These are phyloP conservation scores for Pitangus sulphuratus DNA, from an alignment of 2,797 vertebrate species.

Conservation along the genomic window DNA sequence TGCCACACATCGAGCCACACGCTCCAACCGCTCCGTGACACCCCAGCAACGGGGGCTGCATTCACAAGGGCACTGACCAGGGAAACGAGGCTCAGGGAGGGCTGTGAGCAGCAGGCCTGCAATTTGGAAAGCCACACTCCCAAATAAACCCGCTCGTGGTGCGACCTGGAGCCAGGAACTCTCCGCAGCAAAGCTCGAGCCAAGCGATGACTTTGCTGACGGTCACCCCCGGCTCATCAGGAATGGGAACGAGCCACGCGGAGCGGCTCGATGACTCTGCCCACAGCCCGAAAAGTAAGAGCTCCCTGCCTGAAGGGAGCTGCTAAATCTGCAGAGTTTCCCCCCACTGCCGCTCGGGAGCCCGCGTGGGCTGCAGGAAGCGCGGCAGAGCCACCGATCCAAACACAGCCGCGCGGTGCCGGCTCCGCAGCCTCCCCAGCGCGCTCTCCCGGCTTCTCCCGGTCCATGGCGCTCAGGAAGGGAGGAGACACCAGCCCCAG, in stretches of 20 bases:
- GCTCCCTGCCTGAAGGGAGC: neutral
- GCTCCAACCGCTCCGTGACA: neutral
- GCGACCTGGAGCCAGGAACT: accelerated
- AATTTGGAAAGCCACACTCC: accelerated
- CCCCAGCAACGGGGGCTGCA: neutral
- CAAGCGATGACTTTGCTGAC: accelerated
- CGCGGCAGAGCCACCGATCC: neutral
- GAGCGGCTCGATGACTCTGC: neutral
- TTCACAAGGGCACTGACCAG: neutral
- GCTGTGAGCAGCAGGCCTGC: accelerated
- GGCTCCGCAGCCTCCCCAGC: neutral
- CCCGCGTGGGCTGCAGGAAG: conserved; percentile 47
- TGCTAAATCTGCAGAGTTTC: neutral
- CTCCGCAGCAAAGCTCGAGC: neutral
- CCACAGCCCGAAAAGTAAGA: neutral
- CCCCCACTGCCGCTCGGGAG: neutral
- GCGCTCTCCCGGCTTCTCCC: neutral
- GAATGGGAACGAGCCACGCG: accelerated
- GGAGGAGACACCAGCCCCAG: accelerated
- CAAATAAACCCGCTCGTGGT: accelerated
- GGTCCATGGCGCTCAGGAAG: accelerated
- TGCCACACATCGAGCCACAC: neutral
- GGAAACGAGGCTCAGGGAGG: neutral
- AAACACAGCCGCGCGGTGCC: neutral
- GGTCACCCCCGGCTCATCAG: accelerated